Percentiles rank a stretch among this genome's conserved stretches.
phyloP scores from a whole-genome alignment of 2,113 vertebrate genomes.

The Pholis gunnellus region DNA sequence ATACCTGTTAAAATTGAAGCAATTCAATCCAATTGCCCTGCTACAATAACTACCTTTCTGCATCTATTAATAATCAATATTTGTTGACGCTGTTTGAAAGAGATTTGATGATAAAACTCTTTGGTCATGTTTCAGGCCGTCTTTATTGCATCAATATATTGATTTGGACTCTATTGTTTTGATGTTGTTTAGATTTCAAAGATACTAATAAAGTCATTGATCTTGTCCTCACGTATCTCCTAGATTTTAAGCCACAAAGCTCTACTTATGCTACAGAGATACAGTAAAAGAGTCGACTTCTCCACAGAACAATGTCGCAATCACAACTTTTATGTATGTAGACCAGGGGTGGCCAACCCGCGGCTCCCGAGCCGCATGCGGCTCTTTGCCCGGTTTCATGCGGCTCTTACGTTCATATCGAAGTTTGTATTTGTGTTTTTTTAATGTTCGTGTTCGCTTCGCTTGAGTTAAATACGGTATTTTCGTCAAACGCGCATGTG shows the following conservation, averaged over 20 bases:
- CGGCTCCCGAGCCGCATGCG: too few species aligned
- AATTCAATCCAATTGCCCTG: not conserved
- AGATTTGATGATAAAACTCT: not conserved
- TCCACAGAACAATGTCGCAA: not conserved
- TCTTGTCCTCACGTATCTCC: not conserved
- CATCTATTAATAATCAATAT: not conserved
- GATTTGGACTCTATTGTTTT: not conserved
- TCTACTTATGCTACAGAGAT: not conserved
- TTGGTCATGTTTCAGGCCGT: not conserved
- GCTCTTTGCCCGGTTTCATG: too few species aligned
- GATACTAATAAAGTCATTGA: not conserved
- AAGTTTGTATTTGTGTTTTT: too few species aligned
- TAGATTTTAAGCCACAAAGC: not conserved
- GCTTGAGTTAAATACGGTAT: too few species aligned
- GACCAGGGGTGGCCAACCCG: too few species aligned
- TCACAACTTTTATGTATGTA: not conserved
- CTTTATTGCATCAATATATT: not conserved
- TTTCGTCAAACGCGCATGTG: too few species aligned
- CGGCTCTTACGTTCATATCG: too few species aligned
- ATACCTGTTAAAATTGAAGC: not conserved
- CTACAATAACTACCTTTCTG: not conserved
- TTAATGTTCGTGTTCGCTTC: too few species aligned
- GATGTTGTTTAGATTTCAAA: not conserved
- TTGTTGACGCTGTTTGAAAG: not conserved
- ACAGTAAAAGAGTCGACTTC: not conserved